Conservation (phyloP, 2,888 invertebrate genomes). For the Stratiomys singularior region DNA sequence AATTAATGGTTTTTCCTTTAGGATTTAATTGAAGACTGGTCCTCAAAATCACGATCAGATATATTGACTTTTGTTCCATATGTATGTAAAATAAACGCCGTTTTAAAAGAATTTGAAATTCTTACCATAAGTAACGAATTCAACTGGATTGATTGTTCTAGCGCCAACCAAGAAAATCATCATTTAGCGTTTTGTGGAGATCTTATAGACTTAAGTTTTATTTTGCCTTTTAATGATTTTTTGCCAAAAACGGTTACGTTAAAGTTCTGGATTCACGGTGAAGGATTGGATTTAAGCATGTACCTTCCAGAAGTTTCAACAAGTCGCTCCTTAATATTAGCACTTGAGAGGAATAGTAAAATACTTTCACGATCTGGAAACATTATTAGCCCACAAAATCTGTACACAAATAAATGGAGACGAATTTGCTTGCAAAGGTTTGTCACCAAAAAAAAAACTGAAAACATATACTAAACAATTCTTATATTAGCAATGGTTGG, state of each 20-base stretch:
- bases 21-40: constrained; percentile 97
- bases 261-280: constrained; percentile 94
- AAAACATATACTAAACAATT: not conserved
- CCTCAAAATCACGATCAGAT: constrained; percentile 92
- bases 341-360: constrained; percentile 89
- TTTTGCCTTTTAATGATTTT: constrained; percentile 94
- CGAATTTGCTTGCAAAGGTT: constrained; percentile 78
- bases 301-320: constrained; percentile 94
- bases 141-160: constrained; percentile 99
- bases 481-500: constrained; percentile 77
- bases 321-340: constrained; percentile 81
- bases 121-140: constrained; percentile 94
- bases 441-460: constrained; percentile 25
- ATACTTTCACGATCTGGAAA: constrained; percentile 81
- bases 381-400: constrained; percentile 68
- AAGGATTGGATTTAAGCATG: constrained; percentile 89
- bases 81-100: constrained; percentile 91
- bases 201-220: constrained; percentile 90
- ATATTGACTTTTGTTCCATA: constrained; percentile 96
- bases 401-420: constrained; percentile 77
- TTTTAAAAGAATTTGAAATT: constrained; percentile 94
- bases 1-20: constrained; percentile 54
- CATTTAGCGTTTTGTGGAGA: constrained; percentile 95
- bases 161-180: constrained; percentile 94
- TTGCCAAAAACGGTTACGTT: constrained; percentile 89